Conservation (phyloP, 2,113 vertebrate genomes). For the Phaethornis superciliosus region DNA sequence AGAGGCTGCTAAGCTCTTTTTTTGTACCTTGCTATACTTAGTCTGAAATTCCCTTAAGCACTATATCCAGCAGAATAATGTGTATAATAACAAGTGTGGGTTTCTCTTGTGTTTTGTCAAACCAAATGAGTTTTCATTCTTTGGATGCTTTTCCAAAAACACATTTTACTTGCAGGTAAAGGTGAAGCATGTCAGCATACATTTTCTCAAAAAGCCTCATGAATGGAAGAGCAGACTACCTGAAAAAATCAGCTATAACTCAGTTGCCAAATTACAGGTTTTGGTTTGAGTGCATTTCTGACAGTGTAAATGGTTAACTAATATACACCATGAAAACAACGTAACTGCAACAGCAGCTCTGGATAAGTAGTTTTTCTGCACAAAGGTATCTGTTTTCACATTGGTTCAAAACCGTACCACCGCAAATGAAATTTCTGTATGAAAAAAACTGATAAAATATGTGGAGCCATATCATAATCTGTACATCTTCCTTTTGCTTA, state of each 20-base stretch:
- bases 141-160: background rate
- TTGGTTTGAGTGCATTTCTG: background rate
- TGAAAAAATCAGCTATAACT: background rate
- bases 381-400: background rate
- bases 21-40: background rate
- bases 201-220: background rate
- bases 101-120: background rate
- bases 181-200: background rate
- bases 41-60: constrained; percentile 8
- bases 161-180: background rate
- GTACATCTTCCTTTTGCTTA: background rate
- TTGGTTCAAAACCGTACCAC: background rate
- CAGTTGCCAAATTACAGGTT: background rate
- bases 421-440: background rate
- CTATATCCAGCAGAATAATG: background rate
- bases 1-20: background rate
- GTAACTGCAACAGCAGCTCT: background rate
- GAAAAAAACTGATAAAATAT: background rate
- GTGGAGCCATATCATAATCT: background rate
- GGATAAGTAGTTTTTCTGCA: background rate
- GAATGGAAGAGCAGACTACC: background rate
- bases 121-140: background rate
- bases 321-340: background rate
- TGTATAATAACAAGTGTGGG: background rate
- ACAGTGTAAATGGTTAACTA: background rate